Base-by-base conservation (phyloP, 2,888 invertebrate species). In the Eilema depressum region DNA sequence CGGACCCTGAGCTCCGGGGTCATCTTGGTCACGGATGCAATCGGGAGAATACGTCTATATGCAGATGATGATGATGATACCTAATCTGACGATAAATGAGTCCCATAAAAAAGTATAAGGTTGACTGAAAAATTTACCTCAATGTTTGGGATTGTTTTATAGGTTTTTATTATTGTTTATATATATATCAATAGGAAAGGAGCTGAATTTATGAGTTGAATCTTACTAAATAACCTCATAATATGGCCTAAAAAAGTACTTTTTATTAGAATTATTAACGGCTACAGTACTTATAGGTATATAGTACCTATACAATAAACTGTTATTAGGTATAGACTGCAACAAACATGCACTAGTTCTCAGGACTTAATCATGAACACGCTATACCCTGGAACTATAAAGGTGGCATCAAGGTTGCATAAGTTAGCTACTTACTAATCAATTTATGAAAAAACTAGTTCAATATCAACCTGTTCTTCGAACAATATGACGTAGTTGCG, bases 361-460 rank as follows among this genome's bases (percentile, higher is more conserved):
- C 23, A 56, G 28, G 28, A 56, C 53, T n/a, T 47, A 28, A 28
- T 64, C 20, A 64, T 56, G 14, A 61, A 26, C 60, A 23, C 26
- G n/a, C 28, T 66, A 63, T 26, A 25, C 30, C 25, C 14, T 66
- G 66, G 33, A 66, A 57, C 30, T 30, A 37, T 11, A 20, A 37
- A 57, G 30, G 33, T 57, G 66, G 56, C 26, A 25, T 33, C 66
- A 66, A 66, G 66, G 66, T 20, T 33, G 25, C 57, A 47, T 10
- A 26, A 11, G 41, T 47, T 25, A 25, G 63, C 5, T 20, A 25
- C 25, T 11, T 57, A 53, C 25, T 57, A 66, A 66, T 57, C 57
- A 57, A 25, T 57, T 41, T 41, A 53, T 14, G 37, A 33, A 25
- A 7, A 33, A 66, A 66, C 33, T 57, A 66, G 57, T 66, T 66